Evolutionary conservation across 2,888 invertebrate species (phyloP).

Genomic region (Neoaliturus tenellus): DNA sequence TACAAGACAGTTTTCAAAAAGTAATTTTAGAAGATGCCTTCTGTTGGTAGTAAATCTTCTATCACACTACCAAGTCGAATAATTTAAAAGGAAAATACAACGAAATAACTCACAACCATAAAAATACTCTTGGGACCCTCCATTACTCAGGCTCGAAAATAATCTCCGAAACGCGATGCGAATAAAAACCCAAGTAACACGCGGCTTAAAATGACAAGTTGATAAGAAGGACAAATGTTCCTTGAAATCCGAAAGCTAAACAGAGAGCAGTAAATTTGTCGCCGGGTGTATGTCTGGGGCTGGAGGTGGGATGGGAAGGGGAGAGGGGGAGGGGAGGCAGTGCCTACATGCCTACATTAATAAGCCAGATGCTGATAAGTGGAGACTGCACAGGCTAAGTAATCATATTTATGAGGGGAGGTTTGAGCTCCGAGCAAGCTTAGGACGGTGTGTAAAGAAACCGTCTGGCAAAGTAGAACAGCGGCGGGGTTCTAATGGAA

Average conservation of each 20-base stretch:
- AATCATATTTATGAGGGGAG: slow-evolving; percentile 6
- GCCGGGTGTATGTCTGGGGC: too few species aligned
- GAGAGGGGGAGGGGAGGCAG: not conserved
- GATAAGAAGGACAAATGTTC: slow-evolving; percentile 40
- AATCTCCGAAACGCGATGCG: slow-evolving; percentile 14
- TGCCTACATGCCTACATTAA: slow-evolving; percentile 1
- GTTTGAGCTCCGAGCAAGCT: too few species aligned
- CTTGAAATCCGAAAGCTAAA: slow-evolving; percentile 43
- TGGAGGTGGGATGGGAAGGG: not conserved
- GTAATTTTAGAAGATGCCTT: too few species aligned
- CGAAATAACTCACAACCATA: too few species aligned
- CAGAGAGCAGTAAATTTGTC: slow-evolving; percentile 35
- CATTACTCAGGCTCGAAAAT: not conserved
- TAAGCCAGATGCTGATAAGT: slow-evolving; percentile 23
- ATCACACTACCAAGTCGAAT: too few species aligned
- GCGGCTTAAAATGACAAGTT: slow-evolving; percentile 26
- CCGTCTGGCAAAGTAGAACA: too few species aligned
- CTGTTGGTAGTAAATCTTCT: too few species aligned
- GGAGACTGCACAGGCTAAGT: not conserved
- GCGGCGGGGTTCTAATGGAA: too few species aligned
- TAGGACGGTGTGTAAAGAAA: too few species aligned
- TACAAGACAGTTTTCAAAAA: too few species aligned
- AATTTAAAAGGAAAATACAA: too few species aligned
- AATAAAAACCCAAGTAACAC: slow-evolving; percentile 16
- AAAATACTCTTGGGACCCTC: too few species aligned